phyloP scores from a whole-genome alignment of 2,113 vertebrate genomes.

The Chamaea fasciata region DNA sequence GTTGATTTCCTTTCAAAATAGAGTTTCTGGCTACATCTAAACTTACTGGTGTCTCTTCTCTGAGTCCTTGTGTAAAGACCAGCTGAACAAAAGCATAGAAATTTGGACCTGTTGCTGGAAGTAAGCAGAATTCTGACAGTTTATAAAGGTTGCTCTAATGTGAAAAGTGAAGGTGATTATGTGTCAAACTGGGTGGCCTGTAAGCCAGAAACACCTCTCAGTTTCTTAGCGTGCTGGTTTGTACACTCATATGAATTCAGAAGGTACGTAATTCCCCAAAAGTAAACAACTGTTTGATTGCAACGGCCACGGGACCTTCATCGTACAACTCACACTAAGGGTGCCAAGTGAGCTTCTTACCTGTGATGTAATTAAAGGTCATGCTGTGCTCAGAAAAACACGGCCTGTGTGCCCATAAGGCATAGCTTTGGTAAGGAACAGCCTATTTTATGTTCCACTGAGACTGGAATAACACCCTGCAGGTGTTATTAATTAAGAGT shows the following conservation, averaged over 20 bases:
- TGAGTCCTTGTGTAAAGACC: not conserved
- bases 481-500: not conserved
- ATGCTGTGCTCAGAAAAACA: not conserved
- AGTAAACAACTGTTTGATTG: not conserved
- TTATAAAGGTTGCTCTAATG: not conserved
- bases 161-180: not conserved
- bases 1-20: not conserved
- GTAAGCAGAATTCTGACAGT: not conserved
- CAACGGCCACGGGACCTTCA: not conserved
- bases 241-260: not conserved
- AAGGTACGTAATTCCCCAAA: not conserved
- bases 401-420: not conserved
- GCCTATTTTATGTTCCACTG: not conserved
- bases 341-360: not conserved
- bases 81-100: not conserved
- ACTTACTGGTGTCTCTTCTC: not conserved
- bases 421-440: not conserved
- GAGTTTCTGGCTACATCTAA: not conserved
- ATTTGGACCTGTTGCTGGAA: not conserved
- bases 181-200: not conserved
- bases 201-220: not conserved
- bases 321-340: fast-evolving
- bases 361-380: not conserved
- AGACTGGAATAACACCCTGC: not conserved
- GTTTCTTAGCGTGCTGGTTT: not conserved